Base-by-base conservation (phyloP, 2,797 vertebrate species). In the Heterohyrax brucei region DNA sequence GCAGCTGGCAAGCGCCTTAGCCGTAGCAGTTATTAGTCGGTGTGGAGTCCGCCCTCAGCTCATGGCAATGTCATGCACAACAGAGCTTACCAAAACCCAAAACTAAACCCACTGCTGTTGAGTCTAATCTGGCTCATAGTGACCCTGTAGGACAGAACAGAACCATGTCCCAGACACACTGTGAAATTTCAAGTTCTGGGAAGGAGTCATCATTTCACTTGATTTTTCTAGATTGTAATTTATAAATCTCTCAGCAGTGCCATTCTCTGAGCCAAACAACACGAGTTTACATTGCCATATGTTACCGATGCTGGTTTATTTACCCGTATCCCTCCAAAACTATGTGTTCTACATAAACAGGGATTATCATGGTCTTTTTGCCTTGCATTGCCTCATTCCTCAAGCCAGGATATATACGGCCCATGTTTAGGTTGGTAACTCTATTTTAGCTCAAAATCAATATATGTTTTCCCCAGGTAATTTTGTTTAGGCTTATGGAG, bases 261-360 rank as follows among this genome's bases (percentile, higher is more conserved):
- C 33, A 10, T 28, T 8, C 2, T 61, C 7, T 22, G 28, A 59
- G 22, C n/a, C 0, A 1, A 3, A 13, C 9, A 5, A 0, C 14
- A 1, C 0, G 14, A 7, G 30, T 10, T 30, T 44, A 14, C 0
- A 24, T 18, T 7, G 3, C 1, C 7, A 0, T 3, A 0, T 16
- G 10, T 7, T 3, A 0, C 1, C 18, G 21, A 3, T 7, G 5
- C 10, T 1, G 18, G 75, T 81, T 21, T 46, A 28, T 2, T 10
- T 66, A 30, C 8, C 2, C 10, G 26, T 5, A 1, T 28, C 30
- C 19, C 8, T n/a, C 61, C 59, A 70, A 10, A 18, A 44, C 33
- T 30, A 0, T 2, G 4, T 0, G 1, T 16, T 28, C 9, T 1
- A 4, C 5, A 3, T 12, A 39, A 7, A 24, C 0, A 28, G 19